Evolutionary conservation across 1,140 invertebrate genomes (phyloP).

Genomic region (Drosophila simulans): DNA sequence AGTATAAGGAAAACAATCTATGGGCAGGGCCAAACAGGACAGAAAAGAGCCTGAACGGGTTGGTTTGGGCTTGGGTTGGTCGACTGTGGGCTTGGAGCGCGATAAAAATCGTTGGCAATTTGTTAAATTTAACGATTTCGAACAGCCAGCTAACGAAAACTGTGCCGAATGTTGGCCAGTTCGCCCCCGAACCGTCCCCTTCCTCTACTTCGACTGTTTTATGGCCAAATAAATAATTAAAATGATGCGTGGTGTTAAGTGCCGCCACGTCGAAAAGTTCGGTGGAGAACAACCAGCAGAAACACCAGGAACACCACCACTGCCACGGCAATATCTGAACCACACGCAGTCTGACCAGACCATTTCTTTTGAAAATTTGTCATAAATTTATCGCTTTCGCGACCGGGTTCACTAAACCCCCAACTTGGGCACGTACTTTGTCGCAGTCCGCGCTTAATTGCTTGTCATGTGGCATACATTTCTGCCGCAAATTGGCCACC

Average conservation of each 20-base stretch:
- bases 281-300: constrained; percentile 11
- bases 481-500: constrained; percentile 65
- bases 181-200: constrained; percentile 31
- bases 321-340: constrained; percentile 44
- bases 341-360: constrained; percentile 65
- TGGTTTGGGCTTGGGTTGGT: constrained; percentile 9
- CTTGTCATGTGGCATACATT: constrained; percentile 80
- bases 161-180: constrained; percentile 69
- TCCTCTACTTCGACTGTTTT: constrained; percentile 68
- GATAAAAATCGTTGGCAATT: constrained; percentile 82
- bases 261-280: constrained; percentile 63
- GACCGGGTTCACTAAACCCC: constrained; percentile 71
- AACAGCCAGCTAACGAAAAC: constrained; percentile 59
- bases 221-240: constrained; percentile 83
- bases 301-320: constrained; percentile 22
- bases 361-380: constrained; percentile 81
- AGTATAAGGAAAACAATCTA: constrained; percentile 58
- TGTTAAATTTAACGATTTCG: constrained; percentile 82
- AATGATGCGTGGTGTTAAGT: constrained; percentile 83
- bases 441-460: constrained; percentile 64
- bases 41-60: constrained; percentile 13
- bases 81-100: constrained; percentile 49
- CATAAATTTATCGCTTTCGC: constrained; percentile 82
- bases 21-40: constrained; percentile 64
- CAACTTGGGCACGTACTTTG: constrained; percentile 48